Evolutionary conservation across 2,113 vertebrate genomes (phyloP).

Genomic region (Phyllostomus hastatus): DNA sequence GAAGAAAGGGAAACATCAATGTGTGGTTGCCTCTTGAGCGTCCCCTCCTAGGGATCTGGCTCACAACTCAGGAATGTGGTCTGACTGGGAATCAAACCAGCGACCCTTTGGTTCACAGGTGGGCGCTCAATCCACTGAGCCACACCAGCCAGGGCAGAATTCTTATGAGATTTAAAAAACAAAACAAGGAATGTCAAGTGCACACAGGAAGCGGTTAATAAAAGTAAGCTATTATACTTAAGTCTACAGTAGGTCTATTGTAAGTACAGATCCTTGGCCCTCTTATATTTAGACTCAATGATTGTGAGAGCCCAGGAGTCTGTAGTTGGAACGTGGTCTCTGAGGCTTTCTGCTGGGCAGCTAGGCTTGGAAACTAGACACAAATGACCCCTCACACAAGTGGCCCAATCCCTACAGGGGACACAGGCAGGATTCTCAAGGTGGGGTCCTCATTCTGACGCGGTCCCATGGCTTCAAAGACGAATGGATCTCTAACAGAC

Average conservation of each 20-base stretch:
- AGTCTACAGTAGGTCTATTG: background rate
- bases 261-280: too few species aligned
- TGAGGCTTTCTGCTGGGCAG: background rate
- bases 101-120: too few species aligned
- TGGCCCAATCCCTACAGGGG: background rate
- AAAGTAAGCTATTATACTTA: background rate
- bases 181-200: background rate
- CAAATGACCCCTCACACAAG: accelerated
- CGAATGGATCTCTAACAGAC: background rate
- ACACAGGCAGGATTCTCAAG: background rate
- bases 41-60: too few species aligned
- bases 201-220: background rate
- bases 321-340: background rate
- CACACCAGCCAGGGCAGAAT: background rate
- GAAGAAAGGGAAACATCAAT: too few species aligned
- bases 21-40: too few species aligned
- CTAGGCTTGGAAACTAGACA: background rate
- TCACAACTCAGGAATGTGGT: too few species aligned
- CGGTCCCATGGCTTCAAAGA: background rate
- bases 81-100: too few species aligned
- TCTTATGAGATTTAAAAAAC: background rate
- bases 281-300: background rate
- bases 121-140: too few species aligned
- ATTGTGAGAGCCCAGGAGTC: background rate
- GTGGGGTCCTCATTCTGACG: background rate